These are phyloP conservation scores for Mesoclemmys tuberculata DNA, from an alignment of 2,113 vertebrate genomes.

Conservation along the genomic window DNA sequence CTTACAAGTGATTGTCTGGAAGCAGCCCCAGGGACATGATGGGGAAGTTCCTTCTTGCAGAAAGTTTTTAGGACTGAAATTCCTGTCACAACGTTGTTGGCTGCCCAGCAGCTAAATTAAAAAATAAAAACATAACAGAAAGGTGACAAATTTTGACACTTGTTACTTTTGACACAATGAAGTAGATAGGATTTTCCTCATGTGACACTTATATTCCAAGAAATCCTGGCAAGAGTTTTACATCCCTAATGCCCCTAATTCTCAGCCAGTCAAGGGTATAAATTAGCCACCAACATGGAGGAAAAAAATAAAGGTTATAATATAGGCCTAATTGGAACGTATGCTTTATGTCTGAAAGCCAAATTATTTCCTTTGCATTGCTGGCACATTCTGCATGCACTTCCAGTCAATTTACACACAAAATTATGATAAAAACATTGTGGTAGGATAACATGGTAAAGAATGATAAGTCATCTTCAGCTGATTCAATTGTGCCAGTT, in stretches of 20 bases:
- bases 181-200: background rate
- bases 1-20: slow-evolving; percentile 75
- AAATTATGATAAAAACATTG: background rate
- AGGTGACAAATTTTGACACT: background rate
- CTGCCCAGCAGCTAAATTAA: slow-evolving; percentile 90
- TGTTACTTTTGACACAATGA: background rate
- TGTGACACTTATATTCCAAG: rapidly evolving
- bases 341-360: background rate
- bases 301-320: background rate
- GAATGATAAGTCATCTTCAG: background rate
- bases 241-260: background rate
- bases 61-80: slow-evolving; percentile 37
- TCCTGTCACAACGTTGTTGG: slow-evolving; percentile 94
- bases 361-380: background rate
- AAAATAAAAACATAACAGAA: background rate
- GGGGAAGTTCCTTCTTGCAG: slow-evolving; percentile 61
- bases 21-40: slow-evolving; percentile 52
- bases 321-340: background rate
- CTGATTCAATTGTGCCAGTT: background rate
- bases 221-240: rapidly evolving
- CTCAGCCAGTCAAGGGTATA: background rate
- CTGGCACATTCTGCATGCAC: background rate
- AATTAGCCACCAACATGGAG: background rate
- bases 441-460: background rate
- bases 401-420: background rate